Evolutionary conservation across 2,113 vertebrate genomes (phyloP), one percentile per base, ranked within the genome.

Genomic region (Gracilinanus agilis): DNA sequence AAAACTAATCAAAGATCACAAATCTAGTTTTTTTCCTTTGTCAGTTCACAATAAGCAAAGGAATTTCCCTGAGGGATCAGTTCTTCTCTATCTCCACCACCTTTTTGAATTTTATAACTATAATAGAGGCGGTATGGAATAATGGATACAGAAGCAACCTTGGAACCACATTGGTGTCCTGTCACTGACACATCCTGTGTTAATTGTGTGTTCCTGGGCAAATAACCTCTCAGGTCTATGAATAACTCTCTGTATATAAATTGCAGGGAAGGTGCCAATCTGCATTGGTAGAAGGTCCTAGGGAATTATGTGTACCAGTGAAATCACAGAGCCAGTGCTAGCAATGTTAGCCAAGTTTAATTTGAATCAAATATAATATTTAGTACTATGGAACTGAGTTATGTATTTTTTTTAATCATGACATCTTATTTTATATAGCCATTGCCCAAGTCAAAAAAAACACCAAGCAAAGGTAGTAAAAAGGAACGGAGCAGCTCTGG

Each of bases 381-480:
- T 54, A 83, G 55, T 88, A 44, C 90, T 23, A 91, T 96, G 29
- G 88, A 93, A 95, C 75, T 92, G n/a, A 1, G 67, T 29, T 34
- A 13, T 94, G 58, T 53, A 90, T 24, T 67, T 29, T 91, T 55
- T 6, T 93, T 90, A 3, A 92, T 96, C 21, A 83, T 40, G 67
- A 83, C 67, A 40, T 34, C 96, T 93, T 44, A 53, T 97, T 10
- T 91, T 61, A 97, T 24, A 53, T 94, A 98, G 97, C 96, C 98
- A 0, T 98, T 99, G 96, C 99, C 99, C 21, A 99, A 99, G 95
- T 98, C 98, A 49, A 99, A 99, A 98, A 99, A 98, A 96, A 96
- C 97, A 93, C 97, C 97, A 95, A 99, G 96, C 91, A 99, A 99
- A 99, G 98, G 98, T 55, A 97, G 98, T 98, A 99, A 98, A 98